phyloP scores from a whole-genome alignment of 2,113 vertebrate genomes.

The Oreocharis arfaki region DNA sequence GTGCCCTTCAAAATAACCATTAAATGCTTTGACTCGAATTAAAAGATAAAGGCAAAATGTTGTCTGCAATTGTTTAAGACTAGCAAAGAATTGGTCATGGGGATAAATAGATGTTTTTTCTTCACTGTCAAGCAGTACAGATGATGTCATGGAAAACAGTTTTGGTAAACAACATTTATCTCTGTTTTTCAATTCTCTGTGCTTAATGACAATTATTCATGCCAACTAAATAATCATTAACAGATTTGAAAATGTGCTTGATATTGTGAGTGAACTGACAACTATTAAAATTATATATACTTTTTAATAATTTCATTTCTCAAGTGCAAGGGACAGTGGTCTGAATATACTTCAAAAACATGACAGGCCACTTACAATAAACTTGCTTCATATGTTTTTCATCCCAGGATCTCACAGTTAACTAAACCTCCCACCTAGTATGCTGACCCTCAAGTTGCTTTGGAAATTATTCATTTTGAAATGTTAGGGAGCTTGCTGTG shows the following conservation, averaged over 20 bases:
- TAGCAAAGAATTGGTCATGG: neutral
- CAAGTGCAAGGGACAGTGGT: neutral
- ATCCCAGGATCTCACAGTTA: neutral
- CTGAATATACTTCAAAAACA: neutral
- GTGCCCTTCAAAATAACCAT: neutral
- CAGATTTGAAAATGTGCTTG: constrained; percentile 36
- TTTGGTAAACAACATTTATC: constrained; percentile 39
- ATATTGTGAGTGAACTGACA: neutral
- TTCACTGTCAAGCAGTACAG: neutral
- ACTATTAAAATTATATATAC: neutral
- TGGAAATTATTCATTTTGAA: neutral
- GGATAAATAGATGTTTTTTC: neutral
- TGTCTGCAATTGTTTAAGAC: neutral
- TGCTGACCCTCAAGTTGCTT: neutral
- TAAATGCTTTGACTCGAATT: neutral
- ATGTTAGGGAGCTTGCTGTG: neutral
- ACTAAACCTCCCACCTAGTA: neutral
- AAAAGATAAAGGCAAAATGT: neutral
- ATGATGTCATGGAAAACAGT: neutral
- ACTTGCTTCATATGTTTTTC: neutral
- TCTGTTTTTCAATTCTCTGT: constrained; percentile 22
- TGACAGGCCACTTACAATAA: neutral
- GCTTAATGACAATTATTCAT: constrained; percentile 25
- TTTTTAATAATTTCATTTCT: neutral
- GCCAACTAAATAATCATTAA: constrained; percentile 31